Conservation (phyloP, 2,797 vertebrate species). For the Australoheros facetus region DNA sequence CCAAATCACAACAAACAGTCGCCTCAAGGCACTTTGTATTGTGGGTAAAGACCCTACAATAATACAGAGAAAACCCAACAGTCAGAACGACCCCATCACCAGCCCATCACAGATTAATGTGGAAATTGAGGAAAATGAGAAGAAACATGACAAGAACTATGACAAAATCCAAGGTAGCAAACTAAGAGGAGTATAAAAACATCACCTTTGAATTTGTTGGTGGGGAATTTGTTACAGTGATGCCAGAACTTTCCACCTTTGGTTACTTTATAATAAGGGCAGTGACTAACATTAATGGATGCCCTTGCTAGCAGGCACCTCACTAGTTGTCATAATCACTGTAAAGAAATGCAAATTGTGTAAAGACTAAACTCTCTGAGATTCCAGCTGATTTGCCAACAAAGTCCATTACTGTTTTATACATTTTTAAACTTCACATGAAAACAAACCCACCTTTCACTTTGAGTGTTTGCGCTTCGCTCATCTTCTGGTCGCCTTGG, state of each 20-base stretch:
- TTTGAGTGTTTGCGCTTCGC: constrained; percentile 23
- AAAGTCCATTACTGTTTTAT: not conserved
- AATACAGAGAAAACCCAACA: too few species aligned
- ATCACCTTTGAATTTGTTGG: constrained; percentile 80
- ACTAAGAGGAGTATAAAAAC: constrained; percentile 89
- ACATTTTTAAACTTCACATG: not conserved
- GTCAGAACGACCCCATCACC: too few species aligned
- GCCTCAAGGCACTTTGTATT: too few species aligned
- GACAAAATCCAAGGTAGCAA: constrained; percentile 86
- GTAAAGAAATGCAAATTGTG: not conserved
- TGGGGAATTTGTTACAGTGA: constrained; percentile 31
- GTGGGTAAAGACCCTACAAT: too few species aligned
- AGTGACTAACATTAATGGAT: too few species aligned
- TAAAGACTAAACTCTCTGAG: not conserved
- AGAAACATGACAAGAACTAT: constrained; percentile 86
- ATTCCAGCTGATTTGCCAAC: not conserved
- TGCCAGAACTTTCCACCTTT: too few species aligned
- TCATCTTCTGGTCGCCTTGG: not conserved
- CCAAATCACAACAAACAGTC: too few species aligned
- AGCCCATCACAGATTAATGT: too few species aligned
- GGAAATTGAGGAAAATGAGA: constrained; percentile 83
- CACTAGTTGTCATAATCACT: not conserved
- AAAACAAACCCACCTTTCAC: constrained; percentile 71
- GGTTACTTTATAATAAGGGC: too few species aligned
- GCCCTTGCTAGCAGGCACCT: too few species aligned